Base-by-base conservation (phyloP, 2,113 vertebrate genomes). In the Gadus macrocephalus region DNA sequence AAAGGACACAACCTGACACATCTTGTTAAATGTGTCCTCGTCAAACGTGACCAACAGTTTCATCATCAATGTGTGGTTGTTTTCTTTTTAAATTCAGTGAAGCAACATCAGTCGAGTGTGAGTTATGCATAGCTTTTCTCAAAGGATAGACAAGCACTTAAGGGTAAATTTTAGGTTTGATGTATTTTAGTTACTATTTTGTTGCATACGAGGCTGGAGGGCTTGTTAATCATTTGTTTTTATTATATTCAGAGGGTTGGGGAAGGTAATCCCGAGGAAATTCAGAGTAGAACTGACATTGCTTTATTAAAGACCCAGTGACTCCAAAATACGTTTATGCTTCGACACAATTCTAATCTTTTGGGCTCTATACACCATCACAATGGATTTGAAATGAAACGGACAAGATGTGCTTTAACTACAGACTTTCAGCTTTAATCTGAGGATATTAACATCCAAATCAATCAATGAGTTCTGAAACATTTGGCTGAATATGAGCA, bases 261-360 rank as follows among this genome's bases (percentile, higher is more conserved):
- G 42, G 42, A 49, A 9, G 12, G 42, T 49, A 49, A 49, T 49
- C 42, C 42, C 42, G 11, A 49, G 42, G 11, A 11, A 49, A 60
- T 68, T 66, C 78, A 77, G 61, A 64, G 72, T 78, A 86, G 74
- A 83, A 78, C 77, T 77, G 78, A 86, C 71, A 68, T 80, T 81
- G 80, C 66, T 82, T 81, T 62, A 86, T 87, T 87, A 79, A 88
- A 88, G 88, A 81, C 86, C 86, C 87, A 89, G 90, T 89, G 83
- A 88, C 3, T 35, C 31, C 31, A 53, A 53, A 53, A 53, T 53
- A 53, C 25, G 25, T 25, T 25, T 25, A 25, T 20, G 20, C 20
- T 20, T 20, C 20, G 20, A 20, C 20, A 20, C 20, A 20, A 20
- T 20, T 20, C 20, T 20, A 20, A 20, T 20, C 20, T 20, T 20